phyloP scores from a whole-genome alignment of 2,797 vertebrate species.

The Avahi laniger region DNA sequence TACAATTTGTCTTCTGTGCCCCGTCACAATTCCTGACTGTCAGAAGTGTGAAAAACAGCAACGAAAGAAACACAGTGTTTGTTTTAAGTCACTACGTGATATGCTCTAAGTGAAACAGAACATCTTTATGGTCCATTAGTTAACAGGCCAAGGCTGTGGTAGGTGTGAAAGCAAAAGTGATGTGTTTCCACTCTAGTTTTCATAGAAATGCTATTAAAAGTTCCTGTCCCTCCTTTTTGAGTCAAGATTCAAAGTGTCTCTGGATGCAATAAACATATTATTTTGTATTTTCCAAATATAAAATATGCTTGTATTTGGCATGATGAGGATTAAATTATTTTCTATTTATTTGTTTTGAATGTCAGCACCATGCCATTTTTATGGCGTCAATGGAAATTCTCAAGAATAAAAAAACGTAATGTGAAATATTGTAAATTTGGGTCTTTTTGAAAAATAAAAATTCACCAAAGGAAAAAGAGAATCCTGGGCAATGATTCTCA shows the following conservation, averaged over 20 bases:
- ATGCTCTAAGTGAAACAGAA: background rate
- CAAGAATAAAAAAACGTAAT: constrained; percentile 26
- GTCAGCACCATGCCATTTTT: background rate
- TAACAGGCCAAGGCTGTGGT: accelerated
- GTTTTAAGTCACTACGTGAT: background rate
- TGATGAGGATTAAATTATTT: constrained; percentile 16
- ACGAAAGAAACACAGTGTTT: background rate
- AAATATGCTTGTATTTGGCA: background rate
- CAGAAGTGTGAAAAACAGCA: background rate
- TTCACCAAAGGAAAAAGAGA: background rate
- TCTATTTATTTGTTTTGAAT: constrained; percentile 31
- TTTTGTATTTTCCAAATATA: constrained; percentile 9
- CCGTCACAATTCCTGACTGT: background rate
- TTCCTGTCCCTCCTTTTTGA: background rate
- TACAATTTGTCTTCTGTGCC: background rate
- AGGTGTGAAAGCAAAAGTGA: background rate
- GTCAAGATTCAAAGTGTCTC: background rate
- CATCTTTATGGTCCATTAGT: background rate
- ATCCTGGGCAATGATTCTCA: background rate
- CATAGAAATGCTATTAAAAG: background rate
- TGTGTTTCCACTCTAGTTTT: background rate
- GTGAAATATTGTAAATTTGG: background rate
- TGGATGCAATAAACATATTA: background rate
- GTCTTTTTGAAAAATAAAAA: background rate
- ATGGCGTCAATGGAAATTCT: background rate